Base-by-base conservation (phyloP, 2,113 vertebrate species). In the Chaetodon auriga region DNA sequence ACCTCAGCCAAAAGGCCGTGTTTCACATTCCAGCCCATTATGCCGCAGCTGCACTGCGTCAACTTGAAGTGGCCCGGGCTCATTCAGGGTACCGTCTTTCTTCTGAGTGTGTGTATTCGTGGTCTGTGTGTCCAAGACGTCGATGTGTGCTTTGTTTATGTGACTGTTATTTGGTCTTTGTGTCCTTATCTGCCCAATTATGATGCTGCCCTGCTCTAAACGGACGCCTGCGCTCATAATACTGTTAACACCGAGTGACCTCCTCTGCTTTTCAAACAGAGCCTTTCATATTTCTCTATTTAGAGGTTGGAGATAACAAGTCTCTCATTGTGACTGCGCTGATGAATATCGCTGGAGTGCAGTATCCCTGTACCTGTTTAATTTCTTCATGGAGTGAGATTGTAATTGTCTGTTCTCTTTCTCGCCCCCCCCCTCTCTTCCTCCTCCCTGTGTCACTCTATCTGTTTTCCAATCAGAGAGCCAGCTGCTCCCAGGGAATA, bases 401-500 rank as follows among this genome's bases (percentile, higher is more conserved):
- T 61, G 12, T 86, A 88, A 87, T 74, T 41, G 13, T 62, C 25
- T 41, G 6, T 65, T 41, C 5, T 62, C 19, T 14, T 46, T 45
- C 10, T 45, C 8, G 1, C 43, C 10, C 43, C 43, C 43, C 43
- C 11, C 10, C 49, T 66, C 58, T 64, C 36, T 58, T 18, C 78
- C n/a, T 51, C 46, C 62, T 14, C 49, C 3, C 3, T 57, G 1
- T 69, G 36, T 57, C 23, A 11, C 38, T 65, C 23, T 49, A 9
- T 84, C n/a, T 81, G 12, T 75, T 57, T 48, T 51, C 90, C 84
- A 72, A 0, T 1, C 94, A 99, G 98, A 99, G 90, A 95, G 97
- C 94, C 98, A 99, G 78, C 95, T 99, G 91, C 94, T 99, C 83
- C 97, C 97, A 12, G 97, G 97, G 88, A 99, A 97, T 91, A 99